A percentile compares a stretch with the other conserved stretches of the same genome.
phyloP scores from a whole-genome alignment of 2,797 vertebrate species.

The Chromis chromis region DNA sequence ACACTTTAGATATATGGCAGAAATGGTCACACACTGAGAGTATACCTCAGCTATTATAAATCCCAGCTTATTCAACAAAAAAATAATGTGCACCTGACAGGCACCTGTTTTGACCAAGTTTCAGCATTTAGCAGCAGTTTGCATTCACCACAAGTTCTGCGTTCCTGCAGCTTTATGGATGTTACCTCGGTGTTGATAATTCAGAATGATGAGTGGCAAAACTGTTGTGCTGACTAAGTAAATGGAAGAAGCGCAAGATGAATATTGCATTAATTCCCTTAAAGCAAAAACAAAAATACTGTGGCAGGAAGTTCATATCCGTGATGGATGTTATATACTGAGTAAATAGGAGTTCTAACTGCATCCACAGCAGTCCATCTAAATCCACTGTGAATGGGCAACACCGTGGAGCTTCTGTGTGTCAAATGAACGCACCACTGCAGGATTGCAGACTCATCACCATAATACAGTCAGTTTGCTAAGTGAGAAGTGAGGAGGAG shows the following conservation, averaged over 20 bases:
- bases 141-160: not conserved
- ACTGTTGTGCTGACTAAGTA: conserved; percentile 55
- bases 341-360: conserved; percentile 44
- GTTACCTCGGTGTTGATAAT: conserved; percentile 19
- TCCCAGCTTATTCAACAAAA: not conserved
- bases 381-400: conserved; percentile 39
- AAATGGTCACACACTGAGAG: not conserved
- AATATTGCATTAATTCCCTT: conserved; percentile 52
- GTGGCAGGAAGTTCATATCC: conserved; percentile 31
- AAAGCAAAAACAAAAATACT: conserved; percentile 29
- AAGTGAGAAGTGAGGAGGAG: conserved; percentile 61
- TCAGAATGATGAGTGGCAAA: conserved; percentile 37
- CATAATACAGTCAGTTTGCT: conserved; percentile 57
- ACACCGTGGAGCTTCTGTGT: conserved; percentile 12
- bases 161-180: not conserved
- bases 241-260: conserved; percentile 31
- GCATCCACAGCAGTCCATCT: conserved; percentile 51
- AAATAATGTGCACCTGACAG: not conserved
- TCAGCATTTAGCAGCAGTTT: not conserved
- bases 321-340: conserved; percentile 40
- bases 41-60: too few relatives aligned
- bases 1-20: not conserved
- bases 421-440: conserved; percentile 48
- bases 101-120: not conserved
- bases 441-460: conserved; percentile 68